Base-by-base conservation (phyloP, 1,140 invertebrate genomes). In the Nymphalis io region DNA sequence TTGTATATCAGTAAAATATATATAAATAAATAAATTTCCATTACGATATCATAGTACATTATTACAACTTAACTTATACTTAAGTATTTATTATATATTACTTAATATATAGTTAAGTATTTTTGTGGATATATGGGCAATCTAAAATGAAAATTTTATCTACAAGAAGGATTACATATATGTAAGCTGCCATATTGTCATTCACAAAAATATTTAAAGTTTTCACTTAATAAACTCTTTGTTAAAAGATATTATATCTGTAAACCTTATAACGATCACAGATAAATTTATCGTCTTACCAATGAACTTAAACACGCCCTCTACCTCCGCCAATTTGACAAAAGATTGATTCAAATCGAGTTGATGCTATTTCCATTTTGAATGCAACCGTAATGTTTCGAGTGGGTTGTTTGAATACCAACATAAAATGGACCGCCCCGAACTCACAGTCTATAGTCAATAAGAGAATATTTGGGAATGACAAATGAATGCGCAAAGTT, bases 281-380 rank as follows among this genome's bases (percentile, higher is more conserved):
- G 60, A 68, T 38, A 55, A 57, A 44, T 62, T 60, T 72, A 75
- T 72, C 68, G 64, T 51, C 60, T 67, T 44, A 59, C 66, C 40
- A 70, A 60, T 48, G 55, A 70, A 63, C 66, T 66, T 51, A 67
- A 70, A 70, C 77, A 65, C 72, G 71, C 76, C 77, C 74, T 74
- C 78, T 74, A 80, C 68, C 75, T 84, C 73, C 76, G 65, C 73
- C 80, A 85, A 88, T 87, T 85, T 83, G 83, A 82, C 80, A 81
- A 79, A 80, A 85, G 84, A 88, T 90, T 88, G 84, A 90, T 83
- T 82, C 82, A 71, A 83, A 87, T 87, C 84, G 82, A 83, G 78
- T 81, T 83, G 73, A 67, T 71, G 70, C 76, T 70, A 75, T 80
- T 84, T 80, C 78, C 70, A 82, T 83, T 83, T 81, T 78, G 82